Conservation (phyloP, 2,888 invertebrate species). For the Calliopum simillimum region DNA sequence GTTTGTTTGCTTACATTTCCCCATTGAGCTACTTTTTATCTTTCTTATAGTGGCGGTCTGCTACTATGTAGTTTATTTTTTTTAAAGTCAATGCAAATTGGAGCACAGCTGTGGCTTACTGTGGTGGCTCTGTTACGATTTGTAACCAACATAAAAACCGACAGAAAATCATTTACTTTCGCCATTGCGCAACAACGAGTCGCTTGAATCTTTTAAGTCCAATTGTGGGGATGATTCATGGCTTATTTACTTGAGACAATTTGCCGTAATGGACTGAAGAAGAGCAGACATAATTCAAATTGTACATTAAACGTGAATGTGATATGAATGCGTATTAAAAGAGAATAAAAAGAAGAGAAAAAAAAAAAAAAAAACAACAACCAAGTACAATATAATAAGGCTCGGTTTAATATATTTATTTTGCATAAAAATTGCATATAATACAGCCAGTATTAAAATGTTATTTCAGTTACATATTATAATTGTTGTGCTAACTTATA, state of each 20-base stretch:
- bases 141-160: neutral
- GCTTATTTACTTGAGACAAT: slow-evolving; percentile 24
- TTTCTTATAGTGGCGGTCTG: neutral
- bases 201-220: slow-evolving; percentile 9
- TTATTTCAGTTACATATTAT: too few relatives aligned
- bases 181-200: neutral
- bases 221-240: slow-evolving; percentile 28
- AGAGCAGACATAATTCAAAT: slow-evolving; percentile 13
- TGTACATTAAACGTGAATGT: slow-evolving; percentile 3
- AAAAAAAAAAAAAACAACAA: neutral
- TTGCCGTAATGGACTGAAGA: slow-evolving; percentile 26
- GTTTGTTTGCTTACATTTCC: neutral
- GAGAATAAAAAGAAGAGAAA: neutral
- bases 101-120: slow-evolving; percentile 23
- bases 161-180: neutral
- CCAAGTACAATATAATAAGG: too few relatives aligned
- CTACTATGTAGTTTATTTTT: too few relatives aligned
- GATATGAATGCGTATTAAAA: neutral
- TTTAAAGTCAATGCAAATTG: slow-evolving; percentile 17
- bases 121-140: neutral
- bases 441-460: neutral
- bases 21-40: neutral
- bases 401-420: slow-evolving; percentile 9
- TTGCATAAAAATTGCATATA: slow-evolving; percentile 13
- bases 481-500: too few relatives aligned